A percentile compares a stretch with the other conserved stretches of the same genome.
Conservation (phyloP, 2,113 vertebrate species). For the Theristicus caerulescens region DNA sequence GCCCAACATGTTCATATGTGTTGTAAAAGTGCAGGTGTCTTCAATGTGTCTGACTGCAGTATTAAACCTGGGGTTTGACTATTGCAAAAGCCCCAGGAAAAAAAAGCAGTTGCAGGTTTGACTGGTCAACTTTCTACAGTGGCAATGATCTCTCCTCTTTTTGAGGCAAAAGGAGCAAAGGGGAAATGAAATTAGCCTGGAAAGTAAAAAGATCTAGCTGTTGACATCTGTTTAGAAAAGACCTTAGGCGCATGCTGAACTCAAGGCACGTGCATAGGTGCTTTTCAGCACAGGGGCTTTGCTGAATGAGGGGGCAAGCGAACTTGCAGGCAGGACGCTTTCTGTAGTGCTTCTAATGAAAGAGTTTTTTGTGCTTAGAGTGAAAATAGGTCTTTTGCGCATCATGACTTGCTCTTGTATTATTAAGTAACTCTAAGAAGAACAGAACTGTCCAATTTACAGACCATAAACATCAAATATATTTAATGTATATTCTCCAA, state of each 20-base stretch:
- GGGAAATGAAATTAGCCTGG: background rate
- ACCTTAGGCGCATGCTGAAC: fast-evolving
- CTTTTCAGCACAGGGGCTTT: background rate
- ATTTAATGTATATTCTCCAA: background rate
- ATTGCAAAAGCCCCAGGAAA: background rate
- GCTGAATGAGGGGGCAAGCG: background rate
- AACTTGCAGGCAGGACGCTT: background rate
- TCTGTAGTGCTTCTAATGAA: background rate
- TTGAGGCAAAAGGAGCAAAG: background rate
- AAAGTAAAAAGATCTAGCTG: background rate
- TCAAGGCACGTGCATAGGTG: fast-evolving
- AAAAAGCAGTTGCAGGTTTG: background rate
- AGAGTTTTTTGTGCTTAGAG: background rate
- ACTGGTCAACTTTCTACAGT: background rate
- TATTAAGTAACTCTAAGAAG: slow-evolving; percentile 7
- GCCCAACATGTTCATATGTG: background rate
- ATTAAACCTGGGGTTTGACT: background rate
- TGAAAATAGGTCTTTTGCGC: background rate
- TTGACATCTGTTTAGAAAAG: background rate
- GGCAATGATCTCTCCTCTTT: background rate
- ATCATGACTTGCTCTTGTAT: background rate
- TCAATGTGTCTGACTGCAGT: background rate
- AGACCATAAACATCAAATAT: slow-evolving; percentile 12
- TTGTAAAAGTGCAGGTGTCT: background rate
- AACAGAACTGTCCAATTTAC: background rate